phyloP scores from a whole-genome alignment of 37 sponge, comb jelly and placozoan species.

The Crambe crambe region DNA sequence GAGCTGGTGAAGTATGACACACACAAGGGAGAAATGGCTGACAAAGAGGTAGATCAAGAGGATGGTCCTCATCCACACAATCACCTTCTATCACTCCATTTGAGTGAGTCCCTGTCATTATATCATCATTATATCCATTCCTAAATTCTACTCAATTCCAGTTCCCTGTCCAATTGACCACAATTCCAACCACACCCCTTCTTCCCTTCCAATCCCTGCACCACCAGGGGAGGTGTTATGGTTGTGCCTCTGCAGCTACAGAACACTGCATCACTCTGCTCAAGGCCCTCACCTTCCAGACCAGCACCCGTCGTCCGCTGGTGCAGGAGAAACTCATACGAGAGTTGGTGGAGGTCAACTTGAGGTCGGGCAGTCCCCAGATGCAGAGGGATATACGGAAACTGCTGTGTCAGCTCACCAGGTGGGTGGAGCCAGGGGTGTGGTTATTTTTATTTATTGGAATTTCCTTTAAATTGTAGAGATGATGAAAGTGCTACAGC shows the following conservation, averaged over 20 bases:
- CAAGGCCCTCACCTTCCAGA: slow-evolving; percentile 65
- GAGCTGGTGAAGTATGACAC: slow-evolving; percentile 83
- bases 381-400: slow-evolving; percentile 57
- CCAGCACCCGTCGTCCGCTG: slow-evolving; percentile 48
- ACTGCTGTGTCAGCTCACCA: slow-evolving; percentile 79
- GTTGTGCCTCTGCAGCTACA: too few species aligned
- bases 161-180: neutral
- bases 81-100: neutral
- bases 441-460: too few species aligned
- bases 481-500: slow-evolving; percentile 65
- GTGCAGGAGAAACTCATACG: too few species aligned
- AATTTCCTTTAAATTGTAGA: too few species aligned
- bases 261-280: slow-evolving; percentile 88
- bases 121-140: too few species aligned
- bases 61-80: neutral
- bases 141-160: too few species aligned
- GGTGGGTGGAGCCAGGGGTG: slow-evolving; percentile 23
- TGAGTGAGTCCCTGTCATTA: too few species aligned
- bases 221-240: too few species aligned
- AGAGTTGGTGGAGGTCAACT: slow-evolving; percentile 80
- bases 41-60: neutral
- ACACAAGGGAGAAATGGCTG: slow-evolving; percentile 42
- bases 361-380: slow-evolving; percentile 42
- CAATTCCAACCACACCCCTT: neutral
- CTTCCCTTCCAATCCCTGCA: too few species aligned